These are phyloP conservation scores for Pelmatolapia mariae DNA, from an alignment of 2,113 vertebrate genomes.

Conservation along the genomic window DNA sequence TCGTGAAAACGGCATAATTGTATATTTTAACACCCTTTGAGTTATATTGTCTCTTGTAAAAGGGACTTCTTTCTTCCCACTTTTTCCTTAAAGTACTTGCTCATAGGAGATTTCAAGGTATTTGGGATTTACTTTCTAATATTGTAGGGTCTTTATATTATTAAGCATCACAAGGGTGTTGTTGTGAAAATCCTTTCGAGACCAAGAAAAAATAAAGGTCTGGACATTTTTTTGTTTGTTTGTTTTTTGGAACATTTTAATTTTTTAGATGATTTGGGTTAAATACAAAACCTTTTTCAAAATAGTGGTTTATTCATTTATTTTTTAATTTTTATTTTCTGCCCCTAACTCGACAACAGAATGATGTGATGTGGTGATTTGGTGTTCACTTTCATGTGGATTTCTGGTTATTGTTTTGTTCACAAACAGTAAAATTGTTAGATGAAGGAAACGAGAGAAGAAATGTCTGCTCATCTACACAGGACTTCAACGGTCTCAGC, in stretches of 20 bases:
- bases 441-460: neutral
- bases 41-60: neutral
- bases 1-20: neutral
- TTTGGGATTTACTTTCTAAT: neutral
- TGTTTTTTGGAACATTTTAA: neutral
- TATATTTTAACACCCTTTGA: neutral
- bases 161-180: neutral
- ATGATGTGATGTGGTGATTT: neutral
- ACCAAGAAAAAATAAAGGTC: neutral
- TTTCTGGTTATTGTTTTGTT: neutral
- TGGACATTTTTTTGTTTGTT: neutral
- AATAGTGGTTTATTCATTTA: fast-evolving
- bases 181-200: neutral
- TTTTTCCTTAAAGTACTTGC: neutral
- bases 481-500: neutral
- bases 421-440: neutral
- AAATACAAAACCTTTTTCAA: neutral
- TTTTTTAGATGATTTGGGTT: fast-evolving
- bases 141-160: fast-evolving
- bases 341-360: neutral
- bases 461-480: neutral
- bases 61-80: neutral
- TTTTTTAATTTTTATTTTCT: fast-evolving
- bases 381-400: neutral
- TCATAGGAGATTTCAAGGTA: neutral